Evolutionary conservation across 2,888 invertebrate species (phyloP).

Genomic region (Anthophora plumipes): DNA sequence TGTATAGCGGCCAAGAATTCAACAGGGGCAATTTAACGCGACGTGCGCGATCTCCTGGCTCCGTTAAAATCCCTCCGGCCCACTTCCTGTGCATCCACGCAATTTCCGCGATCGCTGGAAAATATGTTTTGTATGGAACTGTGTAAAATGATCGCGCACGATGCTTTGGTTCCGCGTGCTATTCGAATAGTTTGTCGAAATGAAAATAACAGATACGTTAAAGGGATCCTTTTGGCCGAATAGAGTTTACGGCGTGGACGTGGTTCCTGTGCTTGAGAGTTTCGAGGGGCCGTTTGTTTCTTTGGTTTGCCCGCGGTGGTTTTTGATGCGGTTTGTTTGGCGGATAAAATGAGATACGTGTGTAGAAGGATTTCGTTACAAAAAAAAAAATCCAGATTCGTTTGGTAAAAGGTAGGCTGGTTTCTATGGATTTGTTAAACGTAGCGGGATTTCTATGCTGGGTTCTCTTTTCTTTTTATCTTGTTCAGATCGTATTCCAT

Average conservation of each 20-base stretch:
- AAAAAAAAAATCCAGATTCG: neutral
- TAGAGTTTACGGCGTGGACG: neutral
- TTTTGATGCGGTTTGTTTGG: neutral
- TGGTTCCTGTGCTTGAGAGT: neutral
- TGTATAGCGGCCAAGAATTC: conserved; percentile 26
- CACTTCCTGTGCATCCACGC: conserved; percentile 14
- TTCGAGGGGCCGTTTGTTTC: neutral
- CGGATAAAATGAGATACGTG: neutral
- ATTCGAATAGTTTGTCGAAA: neutral
- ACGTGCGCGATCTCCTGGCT: conserved; percentile 28
- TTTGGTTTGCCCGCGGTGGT: neutral
- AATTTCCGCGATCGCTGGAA: conserved; percentile 32
- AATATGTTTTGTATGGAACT: conserved; percentile 5
- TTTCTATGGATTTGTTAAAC: neutral
- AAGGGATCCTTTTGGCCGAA: neutral
- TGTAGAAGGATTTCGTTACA: neutral
- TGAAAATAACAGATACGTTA: neutral
- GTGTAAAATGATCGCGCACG: neutral
- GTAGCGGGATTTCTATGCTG: too few species aligned
- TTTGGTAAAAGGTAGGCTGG: neutral
- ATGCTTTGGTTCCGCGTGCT: neutral
- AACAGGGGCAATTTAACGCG: conserved; percentile 42
- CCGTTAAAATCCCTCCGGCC: neutral
- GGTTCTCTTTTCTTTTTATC: too few species aligned
- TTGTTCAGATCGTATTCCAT: too few species aligned